Percentiles rank a stretch among this genome's conserved stretches.
Evolutionary conservation across 2,113 vertebrate species (phyloP).

Genomic region (Xenus cinereus): DNA sequence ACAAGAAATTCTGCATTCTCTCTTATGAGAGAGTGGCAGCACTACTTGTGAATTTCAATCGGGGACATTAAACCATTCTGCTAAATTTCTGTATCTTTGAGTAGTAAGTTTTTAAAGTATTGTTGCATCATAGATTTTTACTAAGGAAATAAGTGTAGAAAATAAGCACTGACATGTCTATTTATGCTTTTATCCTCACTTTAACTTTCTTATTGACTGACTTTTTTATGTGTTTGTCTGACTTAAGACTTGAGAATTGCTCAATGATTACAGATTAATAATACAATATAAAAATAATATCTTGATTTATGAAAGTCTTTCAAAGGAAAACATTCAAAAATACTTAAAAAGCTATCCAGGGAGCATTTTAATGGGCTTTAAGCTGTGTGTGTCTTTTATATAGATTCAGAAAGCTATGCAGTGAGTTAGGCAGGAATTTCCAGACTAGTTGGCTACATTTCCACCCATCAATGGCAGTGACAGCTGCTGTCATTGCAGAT

Average conservation of each 20-base stretch:
- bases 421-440: background rate
- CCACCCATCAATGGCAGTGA: background rate
- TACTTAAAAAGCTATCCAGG: background rate
- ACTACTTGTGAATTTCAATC: slow-evolving; percentile 31
- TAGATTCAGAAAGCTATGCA: background rate
- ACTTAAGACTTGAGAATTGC: background rate
- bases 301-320: background rate
- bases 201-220: slow-evolving; percentile 12
- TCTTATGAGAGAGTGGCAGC: background rate
- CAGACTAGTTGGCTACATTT: background rate
- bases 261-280: background rate
- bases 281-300: background rate
- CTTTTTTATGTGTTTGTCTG: background rate
- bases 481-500: background rate
- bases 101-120: background rate
- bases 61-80: slow-evolving; percentile 38
- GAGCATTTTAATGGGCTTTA: background rate
- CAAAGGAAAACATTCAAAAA: background rate
- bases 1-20: background rate
- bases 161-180: background rate
- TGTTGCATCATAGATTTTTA: slow-evolving; percentile 1
- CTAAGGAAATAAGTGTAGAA: slow-evolving; percentile 18
- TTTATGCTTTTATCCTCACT: slow-evolving; percentile 46
- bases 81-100: background rate
- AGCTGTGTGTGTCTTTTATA: background rate